These are phyloP conservation scores for Lottia scabra DNA, from an alignment of 2,888 invertebrate genomes.

Conservation along the genomic window DNA sequence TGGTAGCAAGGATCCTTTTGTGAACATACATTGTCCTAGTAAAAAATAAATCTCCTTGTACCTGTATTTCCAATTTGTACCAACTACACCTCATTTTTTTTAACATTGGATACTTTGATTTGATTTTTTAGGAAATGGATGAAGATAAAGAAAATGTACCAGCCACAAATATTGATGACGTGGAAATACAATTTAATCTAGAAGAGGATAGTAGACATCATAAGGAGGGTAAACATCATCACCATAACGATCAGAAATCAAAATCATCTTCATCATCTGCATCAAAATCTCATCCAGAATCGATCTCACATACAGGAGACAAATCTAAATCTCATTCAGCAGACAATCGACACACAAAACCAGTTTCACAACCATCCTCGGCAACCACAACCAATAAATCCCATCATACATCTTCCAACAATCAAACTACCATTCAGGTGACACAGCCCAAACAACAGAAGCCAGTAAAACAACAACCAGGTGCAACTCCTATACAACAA, in stretches of 20 bases:
- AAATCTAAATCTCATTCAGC: constrained; percentile 7
- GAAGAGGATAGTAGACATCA: constrained; percentile 71
- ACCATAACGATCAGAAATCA: constrained; percentile 11
- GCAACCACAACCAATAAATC: no score
- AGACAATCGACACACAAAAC: constrained; percentile 12
- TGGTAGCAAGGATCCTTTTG: no score
- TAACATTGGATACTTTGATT: no score
- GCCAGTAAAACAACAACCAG: constrained; percentile 70
- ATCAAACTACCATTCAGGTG: constrained; percentile 72
- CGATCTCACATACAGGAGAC: background rate
- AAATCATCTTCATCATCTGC: background rate
- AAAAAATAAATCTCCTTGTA: no score
- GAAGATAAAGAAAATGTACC: constrained; percentile 55
- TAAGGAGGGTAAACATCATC: background rate
- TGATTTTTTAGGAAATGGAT: constrained; percentile 32
- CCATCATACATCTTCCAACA: no score
- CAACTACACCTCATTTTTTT: no score
- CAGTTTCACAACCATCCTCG: no score
- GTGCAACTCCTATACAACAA: no score
- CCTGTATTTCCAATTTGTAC: no score
- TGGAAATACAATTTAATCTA: constrained; percentile 60
- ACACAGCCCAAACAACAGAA: constrained; percentile 75
- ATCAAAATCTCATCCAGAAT: background rate
- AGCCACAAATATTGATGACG: constrained; percentile 62
- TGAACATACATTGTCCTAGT: no score